A percentile compares a stretch with the other conserved stretches of the same genome.
These are phyloP conservation scores for Struthio camelus DNA, from an alignment of 2,113 vertebrate genomes.

Conservation along the genomic window DNA sequence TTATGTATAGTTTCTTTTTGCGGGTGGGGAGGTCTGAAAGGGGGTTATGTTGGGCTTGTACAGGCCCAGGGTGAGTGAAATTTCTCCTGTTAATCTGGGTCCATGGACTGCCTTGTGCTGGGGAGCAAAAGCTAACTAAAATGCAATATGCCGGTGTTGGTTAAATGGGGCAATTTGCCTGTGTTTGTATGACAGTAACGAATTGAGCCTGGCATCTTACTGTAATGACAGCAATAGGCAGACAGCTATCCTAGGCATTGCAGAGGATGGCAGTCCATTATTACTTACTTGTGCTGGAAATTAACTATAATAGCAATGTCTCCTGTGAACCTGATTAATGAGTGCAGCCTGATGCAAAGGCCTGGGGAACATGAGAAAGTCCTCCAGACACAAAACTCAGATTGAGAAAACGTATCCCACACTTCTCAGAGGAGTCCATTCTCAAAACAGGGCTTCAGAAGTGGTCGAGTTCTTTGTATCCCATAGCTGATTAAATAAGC, in stretches of 20 bases:
- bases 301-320: background rate
- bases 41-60: fast-evolving
- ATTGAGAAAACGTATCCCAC: fast-evolving
- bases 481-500: background rate
- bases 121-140: background rate
- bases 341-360: fast-evolving
- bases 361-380: too few species aligned
- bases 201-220: fast-evolving
- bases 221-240: fast-evolving
- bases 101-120: background rate
- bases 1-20: fast-evolving
- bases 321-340: fast-evolving
- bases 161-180: background rate
- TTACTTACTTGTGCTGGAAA: fast-evolving
- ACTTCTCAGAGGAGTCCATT: too few species aligned
- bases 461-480: background rate
- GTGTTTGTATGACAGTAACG: background rate
- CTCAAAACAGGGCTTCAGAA: fast-evolving
- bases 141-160: fast-evolving
- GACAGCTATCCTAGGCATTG: fast-evolving
- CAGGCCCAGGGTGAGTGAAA: fast-evolving
- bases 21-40: fast-evolving
- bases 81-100: background rate
- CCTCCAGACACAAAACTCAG: fast-evolving
- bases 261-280: fast-evolving